A percentile compares a stretch with the other conserved stretches of the same genome.
These are phyloP conservation scores for Parotocinclus haroldoi DNA, from an alignment of 2,797 vertebrate genomes.

Conservation along the genomic window DNA sequence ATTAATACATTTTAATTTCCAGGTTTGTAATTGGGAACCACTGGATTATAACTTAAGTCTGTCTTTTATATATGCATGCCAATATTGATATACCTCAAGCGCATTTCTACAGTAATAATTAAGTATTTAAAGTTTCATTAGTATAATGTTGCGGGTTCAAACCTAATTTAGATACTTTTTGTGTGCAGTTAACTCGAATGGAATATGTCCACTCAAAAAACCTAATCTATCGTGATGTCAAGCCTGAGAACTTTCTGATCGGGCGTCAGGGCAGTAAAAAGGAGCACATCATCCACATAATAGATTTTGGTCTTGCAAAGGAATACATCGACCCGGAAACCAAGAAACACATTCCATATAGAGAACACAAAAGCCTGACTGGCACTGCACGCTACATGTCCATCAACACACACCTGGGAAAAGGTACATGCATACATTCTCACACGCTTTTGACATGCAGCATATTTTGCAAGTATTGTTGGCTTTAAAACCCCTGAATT, in stretches of 20 bases:
- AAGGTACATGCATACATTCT: slow-evolving; percentile 71
- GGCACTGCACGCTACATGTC: slow-evolving; percentile 97
- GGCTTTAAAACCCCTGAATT: too few relatives aligned
- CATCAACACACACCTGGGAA: slow-evolving; percentile 96
- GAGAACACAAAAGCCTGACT: slow-evolving; percentile 96
- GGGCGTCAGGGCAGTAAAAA: slow-evolving; percentile 96
- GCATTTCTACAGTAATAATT: too few relatives aligned
- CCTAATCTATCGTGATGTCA: slow-evolving; percentile 96
- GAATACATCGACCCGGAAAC: slow-evolving; percentile 97
- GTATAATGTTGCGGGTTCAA: not conserved
- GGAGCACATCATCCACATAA: slow-evolving; percentile 95
- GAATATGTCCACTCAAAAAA: slow-evolving; percentile 98
- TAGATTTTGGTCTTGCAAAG: slow-evolving; percentile 98
- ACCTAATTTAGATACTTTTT: slow-evolving; percentile 4
- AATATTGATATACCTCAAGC: too few relatives aligned
- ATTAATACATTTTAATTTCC: too few relatives aligned
- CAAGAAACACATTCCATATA: slow-evolving; percentile 98
- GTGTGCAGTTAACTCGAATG: slow-evolving; percentile 88
- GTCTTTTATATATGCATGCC: too few relatives aligned
- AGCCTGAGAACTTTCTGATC: slow-evolving; percentile 96
- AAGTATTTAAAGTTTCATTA: too few relatives aligned
- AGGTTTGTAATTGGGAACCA: too few relatives aligned
- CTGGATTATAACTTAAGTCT: too few relatives aligned
- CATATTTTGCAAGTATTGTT: not conserved
- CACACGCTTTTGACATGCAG: not conserved